Evolutionary conservation across 2,797 vertebrate species (phyloP).

Genomic region (Spheniscus humboldti): DNA sequence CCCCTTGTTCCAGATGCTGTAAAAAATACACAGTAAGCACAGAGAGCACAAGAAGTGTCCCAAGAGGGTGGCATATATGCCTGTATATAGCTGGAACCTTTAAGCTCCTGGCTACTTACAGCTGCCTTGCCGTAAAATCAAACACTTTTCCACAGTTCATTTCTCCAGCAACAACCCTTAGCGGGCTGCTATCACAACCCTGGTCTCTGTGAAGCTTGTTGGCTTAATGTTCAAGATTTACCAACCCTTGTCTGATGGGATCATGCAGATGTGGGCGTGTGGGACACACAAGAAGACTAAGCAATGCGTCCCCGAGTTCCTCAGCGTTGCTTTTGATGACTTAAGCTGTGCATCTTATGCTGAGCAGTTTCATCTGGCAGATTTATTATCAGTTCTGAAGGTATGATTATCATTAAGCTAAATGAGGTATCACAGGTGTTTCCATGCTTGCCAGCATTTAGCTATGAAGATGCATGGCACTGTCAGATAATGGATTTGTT

Average conservation of each 20-base stretch:
- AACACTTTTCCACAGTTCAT: neutral
- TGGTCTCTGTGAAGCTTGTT: neutral
- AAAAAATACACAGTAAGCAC: neutral
- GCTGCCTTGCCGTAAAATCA: neutral
- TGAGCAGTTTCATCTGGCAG: neutral
- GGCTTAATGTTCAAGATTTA: neutral
- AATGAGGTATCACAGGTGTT: neutral
- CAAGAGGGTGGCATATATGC: neutral
- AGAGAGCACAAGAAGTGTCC: neutral
- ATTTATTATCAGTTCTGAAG: neutral
- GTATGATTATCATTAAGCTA: neutral
- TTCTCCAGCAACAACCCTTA: neutral
- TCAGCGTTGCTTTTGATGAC: neutral
- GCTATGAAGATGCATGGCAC: neutral
- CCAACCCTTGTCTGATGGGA: neutral
- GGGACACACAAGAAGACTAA: neutral
- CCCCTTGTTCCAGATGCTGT: neutral
- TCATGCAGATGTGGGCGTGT: accelerated
- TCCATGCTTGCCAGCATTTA: neutral
- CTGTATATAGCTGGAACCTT: neutral
- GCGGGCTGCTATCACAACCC: neutral
- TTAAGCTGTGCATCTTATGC: neutral
- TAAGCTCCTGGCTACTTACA: neutral
- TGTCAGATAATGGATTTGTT: neutral
- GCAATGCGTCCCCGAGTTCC: neutral